These are phyloP conservation scores for Parnassius apollo DNA, from an alignment of 2,888 invertebrate species.

Conservation along the genomic window DNA sequence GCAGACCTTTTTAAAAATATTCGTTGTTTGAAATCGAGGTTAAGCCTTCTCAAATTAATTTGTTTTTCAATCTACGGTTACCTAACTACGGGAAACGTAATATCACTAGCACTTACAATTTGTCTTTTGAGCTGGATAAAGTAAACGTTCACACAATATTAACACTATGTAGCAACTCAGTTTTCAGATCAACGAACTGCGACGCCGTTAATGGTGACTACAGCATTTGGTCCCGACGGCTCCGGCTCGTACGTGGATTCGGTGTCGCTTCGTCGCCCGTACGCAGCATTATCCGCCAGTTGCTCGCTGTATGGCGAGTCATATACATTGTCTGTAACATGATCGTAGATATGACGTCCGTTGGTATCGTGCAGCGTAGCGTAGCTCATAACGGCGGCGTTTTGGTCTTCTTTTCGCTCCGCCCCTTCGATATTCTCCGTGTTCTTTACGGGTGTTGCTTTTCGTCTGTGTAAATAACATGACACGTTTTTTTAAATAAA, in stretches of 20 bases:
- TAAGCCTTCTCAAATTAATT: not conserved
- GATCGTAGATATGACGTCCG: slow-evolving; percentile 75
- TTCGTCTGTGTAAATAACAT: slow-evolving; percentile 80
- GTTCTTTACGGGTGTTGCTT: slow-evolving; percentile 92
- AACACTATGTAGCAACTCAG: slow-evolving; percentile 12
- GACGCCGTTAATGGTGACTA: slow-evolving; percentile 94
- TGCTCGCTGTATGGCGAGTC: slow-evolving; percentile 88
- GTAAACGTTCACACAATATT: slow-evolving; percentile 18
- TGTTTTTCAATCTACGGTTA: not conserved
- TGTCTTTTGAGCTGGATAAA: slow-evolving; percentile 34
- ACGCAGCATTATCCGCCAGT: slow-evolving; percentile 68
- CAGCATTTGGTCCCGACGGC: slow-evolving; percentile 81
- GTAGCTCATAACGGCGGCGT: slow-evolving; percentile 94
- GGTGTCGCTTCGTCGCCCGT: slow-evolving; percentile 69
- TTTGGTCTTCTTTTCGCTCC: slow-evolving; percentile 91
- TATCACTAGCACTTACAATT: slow-evolving; percentile 19
- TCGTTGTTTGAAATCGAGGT: not conserved
- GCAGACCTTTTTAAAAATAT: too few relatives aligned
- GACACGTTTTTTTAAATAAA: not conserved
- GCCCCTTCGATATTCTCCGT: slow-evolving; percentile 94
- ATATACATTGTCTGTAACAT: slow-evolving; percentile 85
- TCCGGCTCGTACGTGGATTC: slow-evolving; percentile 84
- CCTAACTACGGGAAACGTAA: not conserved
- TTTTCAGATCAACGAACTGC: slow-evolving; percentile 85
- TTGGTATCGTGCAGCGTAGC: slow-evolving; percentile 88